Conservation (phyloP, 1,140 invertebrate genomes). For the Drosophila pachea region DNA sequence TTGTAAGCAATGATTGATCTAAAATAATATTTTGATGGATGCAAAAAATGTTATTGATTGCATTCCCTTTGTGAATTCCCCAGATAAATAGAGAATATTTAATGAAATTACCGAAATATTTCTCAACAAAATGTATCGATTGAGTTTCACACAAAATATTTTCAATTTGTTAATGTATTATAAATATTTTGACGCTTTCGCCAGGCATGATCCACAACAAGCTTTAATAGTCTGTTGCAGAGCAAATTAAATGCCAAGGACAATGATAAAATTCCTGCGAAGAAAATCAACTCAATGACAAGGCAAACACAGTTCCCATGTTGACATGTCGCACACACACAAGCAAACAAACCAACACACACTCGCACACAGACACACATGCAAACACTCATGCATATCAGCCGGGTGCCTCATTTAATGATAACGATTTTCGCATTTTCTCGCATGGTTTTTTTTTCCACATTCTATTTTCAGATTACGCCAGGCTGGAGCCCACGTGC, state of each 20-base stretch:
- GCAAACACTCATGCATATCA: not conserved
- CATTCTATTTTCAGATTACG: constrained; percentile 27
- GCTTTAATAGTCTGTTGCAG: constrained; percentile 1
- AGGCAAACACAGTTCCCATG: constrained; percentile 15
- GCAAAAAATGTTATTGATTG: not conserved
- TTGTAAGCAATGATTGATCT: not conserved
- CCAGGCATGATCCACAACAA: no score
- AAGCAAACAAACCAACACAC: not conserved
- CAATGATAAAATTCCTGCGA: constrained; percentile 11
- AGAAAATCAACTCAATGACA: constrained; percentile 8
- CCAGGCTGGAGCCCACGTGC: not conserved
- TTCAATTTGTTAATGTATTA: no score
- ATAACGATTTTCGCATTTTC: constrained; percentile 49
- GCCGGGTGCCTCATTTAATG: constrained; percentile 53
- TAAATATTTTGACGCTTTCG: no score
- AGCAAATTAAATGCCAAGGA: constrained; percentile 18
- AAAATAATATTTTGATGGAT: not conserved
- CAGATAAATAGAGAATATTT: no score
- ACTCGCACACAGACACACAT: not conserved
- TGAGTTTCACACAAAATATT: no score
- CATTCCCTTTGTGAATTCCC: no score
- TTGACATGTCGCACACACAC: constrained; percentile 15
- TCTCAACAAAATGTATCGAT: no score
- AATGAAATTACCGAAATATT: no score
- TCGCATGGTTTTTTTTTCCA: constrained; percentile 8